Base-by-base conservation (phyloP, 2,113 vertebrate genomes). In the Egretta garzetta region DNA sequence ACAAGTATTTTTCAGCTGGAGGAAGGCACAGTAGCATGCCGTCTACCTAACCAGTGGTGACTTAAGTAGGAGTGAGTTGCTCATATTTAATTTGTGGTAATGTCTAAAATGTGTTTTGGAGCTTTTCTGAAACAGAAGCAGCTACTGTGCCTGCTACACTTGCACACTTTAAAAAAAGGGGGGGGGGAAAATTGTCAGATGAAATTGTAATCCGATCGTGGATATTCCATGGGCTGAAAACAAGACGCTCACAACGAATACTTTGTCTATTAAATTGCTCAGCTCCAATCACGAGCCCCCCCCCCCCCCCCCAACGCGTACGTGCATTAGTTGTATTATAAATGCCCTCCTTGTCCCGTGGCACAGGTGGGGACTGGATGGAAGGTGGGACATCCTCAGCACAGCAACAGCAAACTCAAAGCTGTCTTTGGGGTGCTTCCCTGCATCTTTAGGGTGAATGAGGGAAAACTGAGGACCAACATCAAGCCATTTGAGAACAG, bases 281-380 rank as follows among this genome's bases (percentile, higher is more conserved):
- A 2, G n/a, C 28, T 80, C 53, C 3, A 0, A 6, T 76, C 3
- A 1, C 9, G 26, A 2, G 6, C 19, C 19, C 35, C 4, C 4
- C 0, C 1, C 2, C 3, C 1, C 39, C 39, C 39, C 39, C 39
- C 12, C 9, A 39, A 41, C 39, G 13, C 39, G 1, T 28, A 14
- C 0, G 0, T 32, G 9, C 3, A 1, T 16, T 35, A 21, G 20
- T 45, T 64, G 1, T 3, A 0, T 71, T 55, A n/a, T 30, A 67
- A 52, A 49, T 33, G 5, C 33, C 9, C 5, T 80, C 26, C 15
- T 73, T 56, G 59, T 72, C 26, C 55, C 0, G 0, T 1, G 3
- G 55, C 1, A 1, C 39, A 60, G 35, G 21, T 56, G n/a, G 63
- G 64, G 17, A 45, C 35, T 2, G 4, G 43, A 7, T 24, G 14